Conservation (phyloP, 2,888 invertebrate species). For the Tipula vernalis region DNA sequence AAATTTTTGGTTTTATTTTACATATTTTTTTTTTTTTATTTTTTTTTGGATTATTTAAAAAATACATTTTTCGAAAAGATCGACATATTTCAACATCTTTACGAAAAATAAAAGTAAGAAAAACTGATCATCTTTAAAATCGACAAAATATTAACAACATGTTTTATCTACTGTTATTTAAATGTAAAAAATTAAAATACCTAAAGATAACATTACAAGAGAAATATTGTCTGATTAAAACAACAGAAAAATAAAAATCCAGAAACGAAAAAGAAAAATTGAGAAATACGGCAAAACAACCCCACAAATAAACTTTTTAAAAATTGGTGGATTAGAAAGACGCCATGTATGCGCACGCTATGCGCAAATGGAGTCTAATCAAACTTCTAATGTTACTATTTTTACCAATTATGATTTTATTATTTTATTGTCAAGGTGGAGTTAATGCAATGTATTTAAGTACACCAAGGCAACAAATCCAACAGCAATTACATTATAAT, state of each 20-base stretch:
- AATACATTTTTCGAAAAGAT: background rate
- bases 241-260: background rate
- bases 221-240: background rate
- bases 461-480: constrained; percentile 13
- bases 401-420: constrained; percentile 32
- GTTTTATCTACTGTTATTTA: constrained; percentile 4
- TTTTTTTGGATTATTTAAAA: background rate
- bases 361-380: constrained; percentile 39
- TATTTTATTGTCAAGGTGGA: constrained; percentile 28
- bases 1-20: background rate
- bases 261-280: background rate
- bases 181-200: constrained; percentile 4
- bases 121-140: background rate
- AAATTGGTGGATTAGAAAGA: constrained; percentile 18
- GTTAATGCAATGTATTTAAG: constrained; percentile 15
- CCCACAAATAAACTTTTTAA: background rate
- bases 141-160: background rate
- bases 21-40: background rate
- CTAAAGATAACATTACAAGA: background rate
- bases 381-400: constrained; percentile 37
- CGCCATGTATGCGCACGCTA: constrained; percentile 39
- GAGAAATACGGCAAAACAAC: background rate
- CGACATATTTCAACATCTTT: background rate
- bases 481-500: constrained; percentile 8
- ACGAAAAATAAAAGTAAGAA: background rate